Conservation (phyloP, 1,140 invertebrate species). For the Drosophila triauraria region DNA sequence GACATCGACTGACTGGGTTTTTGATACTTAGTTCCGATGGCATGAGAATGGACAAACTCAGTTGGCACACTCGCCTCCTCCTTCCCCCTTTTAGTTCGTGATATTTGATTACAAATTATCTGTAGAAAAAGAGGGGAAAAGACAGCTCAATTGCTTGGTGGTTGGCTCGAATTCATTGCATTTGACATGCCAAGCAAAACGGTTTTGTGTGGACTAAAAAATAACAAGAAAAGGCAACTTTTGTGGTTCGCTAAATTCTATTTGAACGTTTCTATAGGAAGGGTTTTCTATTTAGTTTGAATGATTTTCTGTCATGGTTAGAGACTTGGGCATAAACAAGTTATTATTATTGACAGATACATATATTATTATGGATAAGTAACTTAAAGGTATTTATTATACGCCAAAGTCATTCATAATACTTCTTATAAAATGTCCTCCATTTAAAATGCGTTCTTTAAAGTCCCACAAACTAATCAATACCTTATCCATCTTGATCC, state of each 20-base stretch:
- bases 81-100: constrained; percentile 48
- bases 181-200: constrained; percentile 76
- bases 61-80: constrained; percentile 10
- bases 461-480: constrained; percentile 2
- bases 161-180: constrained; percentile 55
- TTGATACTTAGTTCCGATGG: constrained; percentile 27
- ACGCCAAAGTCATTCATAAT: background rate
- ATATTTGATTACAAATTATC: constrained; percentile 82
- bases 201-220: constrained; percentile 64
- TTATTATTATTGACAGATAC: background rate
- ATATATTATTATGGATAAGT: background rate
- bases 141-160: constrained; percentile 35
- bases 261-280: constrained; percentile 36
- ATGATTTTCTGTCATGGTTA: constrained; percentile 7
- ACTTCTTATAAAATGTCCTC: background rate
- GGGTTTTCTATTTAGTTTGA: constrained; percentile 12
- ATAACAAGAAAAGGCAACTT: constrained; percentile 56
- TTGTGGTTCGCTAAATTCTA: constrained; percentile 55
- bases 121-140: constrained; percentile 45
- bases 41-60: constrained; percentile 21
- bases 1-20: constrained; percentile 30
- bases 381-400: background rate
- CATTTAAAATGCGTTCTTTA: background rate
- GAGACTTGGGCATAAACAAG: background rate
- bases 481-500: constrained; percentile 33